Conservation (phyloP, 2,888 invertebrate species). For the Arge pagana region DNA sequence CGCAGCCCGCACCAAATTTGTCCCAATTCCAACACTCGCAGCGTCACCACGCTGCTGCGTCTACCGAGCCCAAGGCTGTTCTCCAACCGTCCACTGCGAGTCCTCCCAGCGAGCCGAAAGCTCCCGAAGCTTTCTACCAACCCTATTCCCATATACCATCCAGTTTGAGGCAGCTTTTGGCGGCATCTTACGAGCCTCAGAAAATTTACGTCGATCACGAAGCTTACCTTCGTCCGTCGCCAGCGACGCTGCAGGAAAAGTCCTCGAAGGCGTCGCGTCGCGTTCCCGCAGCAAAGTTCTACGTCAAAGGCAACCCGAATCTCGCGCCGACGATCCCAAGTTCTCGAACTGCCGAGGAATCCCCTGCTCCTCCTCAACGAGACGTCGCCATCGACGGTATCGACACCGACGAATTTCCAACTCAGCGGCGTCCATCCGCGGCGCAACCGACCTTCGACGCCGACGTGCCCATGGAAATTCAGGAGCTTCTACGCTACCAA, state of each 20-base stretch:
- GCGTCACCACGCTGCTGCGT: slow-evolving; percentile 18
- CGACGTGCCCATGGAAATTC: slow-evolving; percentile 47
- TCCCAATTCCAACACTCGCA: slow-evolving; percentile 32
- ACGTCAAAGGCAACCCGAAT: slow-evolving; percentile 4
- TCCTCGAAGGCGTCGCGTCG: slow-evolving; percentile 10
- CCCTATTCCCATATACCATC: slow-evolving; percentile 43
- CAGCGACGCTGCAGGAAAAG: slow-evolving; percentile 2
- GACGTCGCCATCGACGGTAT: not conserved
- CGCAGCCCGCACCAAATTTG: slow-evolving; percentile 39
- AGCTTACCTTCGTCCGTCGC: slow-evolving; percentile 41
- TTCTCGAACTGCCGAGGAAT: slow-evolving; percentile 13
- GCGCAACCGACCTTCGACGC: slow-evolving; percentile 24
- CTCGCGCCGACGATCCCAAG: not conserved
- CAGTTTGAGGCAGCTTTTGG: slow-evolving; percentile 45
- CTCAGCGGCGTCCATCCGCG: not conserved
- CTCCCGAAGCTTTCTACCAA: slow-evolving; percentile 36
- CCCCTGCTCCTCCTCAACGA: not conserved
- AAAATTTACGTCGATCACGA: slow-evolving; percentile 47
- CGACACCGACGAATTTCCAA: not conserved
- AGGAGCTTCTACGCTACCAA: slow-evolving; percentile 46
- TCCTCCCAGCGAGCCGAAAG: not conserved
- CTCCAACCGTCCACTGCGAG: slow-evolving; percentile 21
- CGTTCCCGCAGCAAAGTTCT: slow-evolving; percentile 9
- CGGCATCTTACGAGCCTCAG: slow-evolving; percentile 42
- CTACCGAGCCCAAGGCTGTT: slow-evolving; percentile 11